phyloP scores from a whole-genome alignment of 1,140 invertebrate genomes.

The Hydropsyche tenuis region DNA sequence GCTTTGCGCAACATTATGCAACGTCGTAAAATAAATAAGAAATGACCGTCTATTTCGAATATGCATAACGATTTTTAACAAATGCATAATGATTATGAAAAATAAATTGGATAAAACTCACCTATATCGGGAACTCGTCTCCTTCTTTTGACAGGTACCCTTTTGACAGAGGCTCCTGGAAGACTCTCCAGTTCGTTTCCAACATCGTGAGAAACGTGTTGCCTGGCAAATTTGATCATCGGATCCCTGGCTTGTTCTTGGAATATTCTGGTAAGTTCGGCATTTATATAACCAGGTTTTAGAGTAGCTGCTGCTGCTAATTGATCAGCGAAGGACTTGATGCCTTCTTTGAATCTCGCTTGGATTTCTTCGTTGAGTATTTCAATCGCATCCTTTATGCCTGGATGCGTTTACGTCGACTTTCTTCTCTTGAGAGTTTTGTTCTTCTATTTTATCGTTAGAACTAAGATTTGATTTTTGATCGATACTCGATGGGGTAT shows the following conservation, averaged over 20 bases:
- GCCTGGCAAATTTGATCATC: slow-evolving; percentile 52
- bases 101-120: slow-evolving; percentile 49
- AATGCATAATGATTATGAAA: too few relatives aligned
- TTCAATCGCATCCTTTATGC: slow-evolving; percentile 47
- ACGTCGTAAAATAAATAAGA: too few relatives aligned
- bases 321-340: slow-evolving; percentile 47
- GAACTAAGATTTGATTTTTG: not conserved
- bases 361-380: slow-evolving; percentile 49
- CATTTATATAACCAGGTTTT: slow-evolving; percentile 46
- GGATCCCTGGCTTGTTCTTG: slow-evolving; percentile 51
- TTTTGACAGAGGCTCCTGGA: slow-evolving; percentile 57
- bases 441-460: not conserved
- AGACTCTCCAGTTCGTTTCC: slow-evolving; percentile 62
- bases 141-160: slow-evolving; percentile 58
- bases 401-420: not conserved
- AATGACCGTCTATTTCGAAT: too few relatives aligned
- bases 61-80: too few relatives aligned
- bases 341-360: slow-evolving; percentile 48
- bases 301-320: slow-evolving; percentile 43
- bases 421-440: not conserved
- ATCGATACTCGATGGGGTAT: not conserved
- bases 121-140: slow-evolving; percentile 59
- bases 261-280: slow-evolving; percentile 48
- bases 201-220: slow-evolving; percentile 57
- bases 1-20: too few relatives aligned